Evolutionary conservation across 2,113 vertebrate genomes (phyloP).

Genomic region (Cinclus mexicanus): DNA sequence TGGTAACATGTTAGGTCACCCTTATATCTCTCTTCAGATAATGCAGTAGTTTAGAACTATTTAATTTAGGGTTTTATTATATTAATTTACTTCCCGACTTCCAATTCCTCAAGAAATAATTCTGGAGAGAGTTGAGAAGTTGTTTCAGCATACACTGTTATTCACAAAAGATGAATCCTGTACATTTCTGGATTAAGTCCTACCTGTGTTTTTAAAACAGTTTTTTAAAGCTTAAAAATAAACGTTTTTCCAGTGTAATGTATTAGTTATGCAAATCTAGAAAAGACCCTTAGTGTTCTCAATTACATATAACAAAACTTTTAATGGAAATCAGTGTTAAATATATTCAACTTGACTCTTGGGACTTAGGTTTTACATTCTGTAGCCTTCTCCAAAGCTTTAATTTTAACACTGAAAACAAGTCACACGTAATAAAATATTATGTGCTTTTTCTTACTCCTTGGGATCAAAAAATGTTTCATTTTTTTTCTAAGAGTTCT

Average conservation of each 20-base stretch:
- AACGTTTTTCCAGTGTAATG: fast-evolving
- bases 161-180: neutral
- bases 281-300: neutral
- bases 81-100: neutral
- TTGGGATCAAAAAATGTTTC: neutral
- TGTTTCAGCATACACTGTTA: neutral
- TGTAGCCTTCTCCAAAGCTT: neutral
- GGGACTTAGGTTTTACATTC: neutral
- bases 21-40: neutral
- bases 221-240: neutral
- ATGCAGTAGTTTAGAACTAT: neutral
- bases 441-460: neutral
- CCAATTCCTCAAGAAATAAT: neutral
- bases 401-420: neutral
- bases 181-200: neutral
- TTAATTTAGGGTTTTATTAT: neutral
- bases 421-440: neutral
- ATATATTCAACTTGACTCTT: neutral
- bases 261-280: neutral
- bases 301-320: neutral
- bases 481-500: neutral
- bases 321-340: neutral
- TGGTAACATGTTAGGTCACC: neutral
- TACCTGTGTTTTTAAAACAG: neutral
- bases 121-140: neutral